phyloP scores from a whole-genome alignment of 1,140 invertebrate species.

The Samia ricini region DNA sequence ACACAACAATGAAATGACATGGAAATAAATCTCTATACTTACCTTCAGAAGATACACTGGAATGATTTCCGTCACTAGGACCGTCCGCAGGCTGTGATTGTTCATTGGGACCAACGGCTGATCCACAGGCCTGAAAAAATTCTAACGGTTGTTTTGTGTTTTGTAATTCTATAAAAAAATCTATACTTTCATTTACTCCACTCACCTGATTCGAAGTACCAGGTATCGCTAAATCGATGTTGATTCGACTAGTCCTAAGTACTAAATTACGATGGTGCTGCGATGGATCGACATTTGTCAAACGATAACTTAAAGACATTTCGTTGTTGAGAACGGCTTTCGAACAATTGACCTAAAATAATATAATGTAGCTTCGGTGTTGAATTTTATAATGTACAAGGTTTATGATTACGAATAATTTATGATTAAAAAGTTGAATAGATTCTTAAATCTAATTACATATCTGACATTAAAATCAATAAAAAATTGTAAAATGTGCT shows the following conservation, averaged over 20 bases:
- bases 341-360: conserved; percentile 84
- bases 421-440: too few relatives aligned
- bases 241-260: conserved; percentile 44
- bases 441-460: too few relatives aligned
- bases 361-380: too few relatives aligned
- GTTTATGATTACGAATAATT: too few relatives aligned
- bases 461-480: too few relatives aligned
- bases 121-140: conserved; percentile 48
- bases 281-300: conserved; percentile 58
- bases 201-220: conserved; percentile 58
- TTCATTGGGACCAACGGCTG: conserved; percentile 41
- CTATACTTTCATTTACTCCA: background rate
- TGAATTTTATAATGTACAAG: conserved; percentile 3
- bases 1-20: too few relatives aligned
- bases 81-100: conserved; percentile 44
- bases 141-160: background rate
- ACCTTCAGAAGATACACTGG: conserved; percentile 94
- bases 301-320: conserved; percentile 69
- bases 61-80: conserved; percentile 89
- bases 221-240: conserved; percentile 51
- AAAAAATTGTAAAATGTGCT: too few relatives aligned
- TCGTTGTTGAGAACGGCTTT: conserved; percentile 87
- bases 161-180: background rate
- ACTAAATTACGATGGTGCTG: conserved; percentile 46
- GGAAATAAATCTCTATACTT: too few relatives aligned